A percentile compares a stretch with the other conserved stretches of the same genome.
These are phyloP conservation scores for Drosophila sp. DNA, from an alignment of 1,140 invertebrate genomes.

Conservation along the genomic window DNA sequence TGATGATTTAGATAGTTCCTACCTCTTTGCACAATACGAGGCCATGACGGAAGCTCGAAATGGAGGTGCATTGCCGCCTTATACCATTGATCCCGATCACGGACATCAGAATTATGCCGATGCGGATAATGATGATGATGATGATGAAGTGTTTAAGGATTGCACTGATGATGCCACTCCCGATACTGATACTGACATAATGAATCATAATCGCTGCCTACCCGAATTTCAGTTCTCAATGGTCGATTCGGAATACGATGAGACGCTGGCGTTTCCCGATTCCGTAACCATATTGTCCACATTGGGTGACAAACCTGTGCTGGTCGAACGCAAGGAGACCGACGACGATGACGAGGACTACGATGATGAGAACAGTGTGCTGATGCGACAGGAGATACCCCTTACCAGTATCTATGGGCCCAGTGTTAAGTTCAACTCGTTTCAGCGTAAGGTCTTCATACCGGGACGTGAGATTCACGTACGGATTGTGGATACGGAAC, in stretches of 20 bases:
- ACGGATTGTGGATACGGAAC: slow-evolving; percentile 89
- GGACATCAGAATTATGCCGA: background rate
- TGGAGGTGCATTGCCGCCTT: slow-evolving; percentile 51
- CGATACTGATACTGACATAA: slow-evolving; percentile 27
- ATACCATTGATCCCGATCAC: slow-evolving; percentile 14
- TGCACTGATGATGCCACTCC: slow-evolving; percentile 46
- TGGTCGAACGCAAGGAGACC: slow-evolving; percentile 83
- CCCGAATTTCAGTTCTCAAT: slow-evolving; percentile 82
- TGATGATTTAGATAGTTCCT: slow-evolving; percentile 77
- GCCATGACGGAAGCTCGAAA: slow-evolving; percentile 50
- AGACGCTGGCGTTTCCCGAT: slow-evolving; percentile 87
- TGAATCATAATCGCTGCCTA: slow-evolving; percentile 62
- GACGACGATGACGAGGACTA: slow-evolving; percentile 74
- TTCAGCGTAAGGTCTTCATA: slow-evolving; percentile 91
- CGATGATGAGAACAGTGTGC: slow-evolving; percentile 64
- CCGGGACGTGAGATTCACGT: slow-evolving; percentile 90
- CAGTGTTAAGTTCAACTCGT: slow-evolving; percentile 89
- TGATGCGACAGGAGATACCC: slow-evolving; percentile 85
- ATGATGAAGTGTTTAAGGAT: slow-evolving; percentile 43
- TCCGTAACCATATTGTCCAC: slow-evolving; percentile 86
- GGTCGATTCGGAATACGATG: slow-evolving; percentile 87
- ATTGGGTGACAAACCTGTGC: slow-evolving; percentile 85
- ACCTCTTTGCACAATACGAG: slow-evolving; percentile 72
- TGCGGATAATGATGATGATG: slow-evolving; percentile 23
- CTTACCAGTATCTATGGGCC: slow-evolving; percentile 89